These are phyloP conservation scores for Omphaloscelis lunosa DNA, from an alignment of 2,888 invertebrate genomes.

Conservation along the genomic window DNA sequence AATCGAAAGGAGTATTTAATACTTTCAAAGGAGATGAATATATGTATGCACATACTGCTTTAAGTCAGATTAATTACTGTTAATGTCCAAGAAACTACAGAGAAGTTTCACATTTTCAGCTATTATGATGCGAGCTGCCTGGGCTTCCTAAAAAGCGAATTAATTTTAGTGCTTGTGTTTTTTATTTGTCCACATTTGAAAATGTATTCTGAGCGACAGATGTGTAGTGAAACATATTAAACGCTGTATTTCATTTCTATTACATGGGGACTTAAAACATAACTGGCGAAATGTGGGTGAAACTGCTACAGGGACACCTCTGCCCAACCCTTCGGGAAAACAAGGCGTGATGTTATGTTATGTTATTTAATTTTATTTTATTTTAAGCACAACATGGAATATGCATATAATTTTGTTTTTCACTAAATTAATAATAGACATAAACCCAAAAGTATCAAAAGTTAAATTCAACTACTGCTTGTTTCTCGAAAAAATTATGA, in stretches of 20 bases:
- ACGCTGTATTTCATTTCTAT: neutral
- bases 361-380: too few relatives aligned
- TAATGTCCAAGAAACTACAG: neutral
- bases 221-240: neutral
- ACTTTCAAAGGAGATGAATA: neutral
- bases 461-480: too few relatives aligned
- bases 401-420: too few relatives aligned
- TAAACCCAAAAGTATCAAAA: too few relatives aligned
- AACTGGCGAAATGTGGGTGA: too few relatives aligned
- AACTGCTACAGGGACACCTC: too few relatives aligned
- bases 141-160: conserved; percentile 4
- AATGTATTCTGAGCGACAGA: neutral
- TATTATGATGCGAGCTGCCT: neutral
- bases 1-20: conserved; percentile 13
- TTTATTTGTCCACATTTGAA: neutral
- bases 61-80: neutral
- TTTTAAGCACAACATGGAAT: neutral
- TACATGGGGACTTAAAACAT: too few relatives aligned
- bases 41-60: neutral
- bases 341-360: too few relatives aligned
- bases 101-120: neutral
- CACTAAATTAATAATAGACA: too few relatives aligned
- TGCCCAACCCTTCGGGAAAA: too few relatives aligned
- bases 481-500: too few relatives aligned
- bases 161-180: neutral